Evolutionary conservation across 2,888 invertebrate genomes (phyloP).

Genomic region (Ypsolopha scabrella): DNA sequence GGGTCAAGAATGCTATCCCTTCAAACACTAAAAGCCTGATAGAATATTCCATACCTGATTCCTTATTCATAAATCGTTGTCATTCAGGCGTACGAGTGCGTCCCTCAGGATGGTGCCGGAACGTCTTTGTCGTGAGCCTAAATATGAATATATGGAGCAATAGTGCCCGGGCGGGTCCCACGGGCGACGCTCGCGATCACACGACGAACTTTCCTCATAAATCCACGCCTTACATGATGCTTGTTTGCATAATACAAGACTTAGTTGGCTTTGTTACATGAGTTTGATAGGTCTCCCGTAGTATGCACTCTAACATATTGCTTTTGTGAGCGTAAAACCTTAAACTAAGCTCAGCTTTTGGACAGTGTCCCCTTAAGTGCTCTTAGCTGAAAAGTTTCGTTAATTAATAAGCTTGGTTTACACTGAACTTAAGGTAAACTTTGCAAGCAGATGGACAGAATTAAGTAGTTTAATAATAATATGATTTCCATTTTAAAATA

Average conservation of each 20-base stretch:
- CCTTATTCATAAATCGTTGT: conserved; percentile 23
- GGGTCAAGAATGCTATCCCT: no score
- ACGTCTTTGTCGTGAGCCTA: conserved; percentile 30
- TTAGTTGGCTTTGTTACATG: conserved; percentile 53
- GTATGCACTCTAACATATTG: background rate
- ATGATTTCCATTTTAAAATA: background rate
- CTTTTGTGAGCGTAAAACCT: background rate
- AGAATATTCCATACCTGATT: background rate
- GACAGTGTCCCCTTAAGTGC: no score
- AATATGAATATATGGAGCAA: conserved; percentile 60
- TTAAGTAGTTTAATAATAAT: no score
- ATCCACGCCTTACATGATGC: conserved; percentile 67
- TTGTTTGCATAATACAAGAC: conserved; percentile 69
- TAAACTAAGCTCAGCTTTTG: no score
- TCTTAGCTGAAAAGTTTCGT: no score
- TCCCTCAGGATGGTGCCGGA: conserved; percentile 18
- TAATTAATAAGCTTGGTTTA: no score
- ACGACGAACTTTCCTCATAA: conserved; percentile 64
- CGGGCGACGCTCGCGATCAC: conserved; percentile 38
- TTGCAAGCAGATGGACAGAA: no score
- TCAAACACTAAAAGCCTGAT: background rate
- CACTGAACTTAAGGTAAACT: no score
- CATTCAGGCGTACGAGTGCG: conserved; percentile 21
- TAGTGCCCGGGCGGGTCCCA: conserved; percentile 38
- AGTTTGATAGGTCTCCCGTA: conserved; percentile 53